Percentiles rank a stretch among this genome's conserved stretches.
These are phyloP conservation scores for Acanthurus lineatus DNA, from an alignment of 2,797 vertebrate species.

Conservation along the genomic window DNA sequence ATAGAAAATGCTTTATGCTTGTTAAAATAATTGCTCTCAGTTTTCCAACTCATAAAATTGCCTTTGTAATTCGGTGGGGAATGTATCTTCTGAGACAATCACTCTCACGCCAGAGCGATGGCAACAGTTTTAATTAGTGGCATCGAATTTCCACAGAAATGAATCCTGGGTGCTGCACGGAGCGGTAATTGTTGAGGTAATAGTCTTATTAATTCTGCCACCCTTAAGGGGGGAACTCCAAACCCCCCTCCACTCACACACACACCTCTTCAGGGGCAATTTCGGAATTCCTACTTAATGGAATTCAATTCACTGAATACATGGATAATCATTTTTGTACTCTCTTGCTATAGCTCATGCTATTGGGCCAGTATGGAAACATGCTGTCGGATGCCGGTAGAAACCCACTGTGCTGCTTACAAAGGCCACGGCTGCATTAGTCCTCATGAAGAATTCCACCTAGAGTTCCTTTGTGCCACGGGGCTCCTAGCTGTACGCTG, in stretches of 20 bases:
- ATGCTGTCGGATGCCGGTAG: conserved; percentile 79
- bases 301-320: conserved; percentile 91
- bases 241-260: conserved; percentile 42
- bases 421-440: conserved; percentile 90
- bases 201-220: conserved; percentile 95
- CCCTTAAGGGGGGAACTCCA: conserved; percentile 89
- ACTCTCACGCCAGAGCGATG: conserved; percentile 76
- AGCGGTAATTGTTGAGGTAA: conserved; percentile 94
- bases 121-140: conserved; percentile 86
- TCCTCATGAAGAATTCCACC: conserved; percentile 90
- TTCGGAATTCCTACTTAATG: conserved; percentile 88
- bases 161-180: conserved; percentile 84
- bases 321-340: conserved; percentile 90
- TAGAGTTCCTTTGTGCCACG: conserved; percentile 91
- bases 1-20: conserved; percentile 86
- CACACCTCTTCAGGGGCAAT: conserved; percentile 86
- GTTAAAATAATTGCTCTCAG: conserved; percentile 85
- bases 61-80: conserved; percentile 82
- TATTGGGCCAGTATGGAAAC: conserved; percentile 81
- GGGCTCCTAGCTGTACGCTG: conserved; percentile 88
- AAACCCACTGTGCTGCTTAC: conserved; percentile 91
- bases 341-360: conserved; percentile 52
- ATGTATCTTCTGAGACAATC: conserved; percentile 84
- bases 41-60: conserved; percentile 86
- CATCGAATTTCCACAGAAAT: conserved; percentile 88